Base-by-base conservation (phyloP, 1,140 invertebrate species). In the Drosophila tsacasi region DNA sequence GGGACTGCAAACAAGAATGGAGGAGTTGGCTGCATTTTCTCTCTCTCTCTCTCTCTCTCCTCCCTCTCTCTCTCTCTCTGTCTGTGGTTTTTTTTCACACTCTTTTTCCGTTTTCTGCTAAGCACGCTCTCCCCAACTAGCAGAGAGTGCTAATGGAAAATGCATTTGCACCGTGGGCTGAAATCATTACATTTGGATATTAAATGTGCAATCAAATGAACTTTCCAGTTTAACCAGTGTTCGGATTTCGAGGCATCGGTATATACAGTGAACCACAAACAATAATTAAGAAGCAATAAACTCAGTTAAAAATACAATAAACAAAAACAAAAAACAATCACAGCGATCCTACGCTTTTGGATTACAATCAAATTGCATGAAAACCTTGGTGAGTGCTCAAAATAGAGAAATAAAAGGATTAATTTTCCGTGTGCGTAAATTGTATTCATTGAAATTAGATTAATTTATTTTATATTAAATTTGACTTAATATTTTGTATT, bases 121-220 rank as follows among this genome's bases (percentile, higher is more conserved):
- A 19, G 25, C 32, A 13, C 12, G 57, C 23, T 44, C 49, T 71
- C 59, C 7, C n/a, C 30, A 13, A 50, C 19, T 44, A 23, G 40
- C 42, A 44, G 12, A 75, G 35, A 50, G 21, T 25, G 37, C 46
- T 46, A 39, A 46, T 55, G 57, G 54, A 66, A 74, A 80, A 61
- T 86, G 78, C 80, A 76, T 55, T 72, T 58, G 80, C 74, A 86
- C 87, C 61, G 76, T 91, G 83, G 59, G 50, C 39, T 47, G 40
- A 76, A 58, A 46, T 47, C 19, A 71, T 58, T 69, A 46, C 32
- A 62, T 52, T 47, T 57, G n/a, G 64, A 54, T 23, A 47, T 78
- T 57, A 49, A 46, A 63, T 25, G 25, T 25, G 25, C 27, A 68
- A 68, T 32, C n/a, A 42, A 64, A 50, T 49, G 12, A 52, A 32